phyloP scores from a whole-genome alignment of 2,113 vertebrate genomes.

The Micromys minutus region DNA sequence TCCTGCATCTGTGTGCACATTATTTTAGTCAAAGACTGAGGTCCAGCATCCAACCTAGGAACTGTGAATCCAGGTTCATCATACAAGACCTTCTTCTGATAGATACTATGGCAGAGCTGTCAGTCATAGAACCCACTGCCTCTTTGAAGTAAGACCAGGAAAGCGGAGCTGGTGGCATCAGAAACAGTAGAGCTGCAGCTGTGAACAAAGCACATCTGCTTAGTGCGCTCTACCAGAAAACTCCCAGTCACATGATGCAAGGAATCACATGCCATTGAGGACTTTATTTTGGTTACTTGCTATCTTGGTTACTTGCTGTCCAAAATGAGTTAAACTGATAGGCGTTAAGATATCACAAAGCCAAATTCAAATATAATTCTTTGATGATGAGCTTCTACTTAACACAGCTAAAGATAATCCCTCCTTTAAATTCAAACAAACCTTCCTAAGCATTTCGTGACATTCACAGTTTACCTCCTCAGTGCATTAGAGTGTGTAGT shows the following conservation, averaged over 20 bases:
- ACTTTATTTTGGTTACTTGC: neutral
- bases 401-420: neutral
- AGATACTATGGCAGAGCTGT: neutral
- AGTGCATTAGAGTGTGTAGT: neutral
- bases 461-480: neutral
- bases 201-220: neutral
- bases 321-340: constrained; percentile 41
- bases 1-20: neutral
- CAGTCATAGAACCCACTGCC: neutral
- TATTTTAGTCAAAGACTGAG: neutral
- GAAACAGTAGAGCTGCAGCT: neutral
- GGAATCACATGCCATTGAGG: constrained; percentile 1
- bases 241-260: neutral
- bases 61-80: neutral
- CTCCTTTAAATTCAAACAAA: neutral
- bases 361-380: constrained; percentile 42
- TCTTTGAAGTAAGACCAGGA: neutral
- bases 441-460: neutral
- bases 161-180: neutral
- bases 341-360: neutral
- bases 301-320: neutral
- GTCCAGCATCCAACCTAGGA: neutral
- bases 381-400: neutral
- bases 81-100: neutral
- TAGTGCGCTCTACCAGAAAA: neutral